Evolutionary conservation across 2,888 invertebrate species (phyloP).

Genomic region (Teleiodes luculella): DNA sequence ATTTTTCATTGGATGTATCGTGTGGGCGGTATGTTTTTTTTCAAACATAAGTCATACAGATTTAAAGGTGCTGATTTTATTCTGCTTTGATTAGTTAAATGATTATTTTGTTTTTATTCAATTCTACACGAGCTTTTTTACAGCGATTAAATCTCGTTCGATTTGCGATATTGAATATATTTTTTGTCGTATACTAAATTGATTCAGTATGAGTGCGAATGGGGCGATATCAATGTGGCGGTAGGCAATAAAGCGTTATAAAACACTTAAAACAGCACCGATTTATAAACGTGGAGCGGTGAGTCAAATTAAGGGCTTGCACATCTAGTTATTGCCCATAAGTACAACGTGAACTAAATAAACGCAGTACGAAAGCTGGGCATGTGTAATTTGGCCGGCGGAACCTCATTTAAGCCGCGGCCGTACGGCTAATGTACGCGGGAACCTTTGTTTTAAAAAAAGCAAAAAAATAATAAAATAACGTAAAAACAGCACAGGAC

Average conservation of each 20-base stretch:
- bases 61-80: slow-evolving; percentile 33
- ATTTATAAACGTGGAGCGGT: slow-evolving; percentile 56
- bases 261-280: slow-evolving; percentile 51
- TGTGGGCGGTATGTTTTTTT: slow-evolving; percentile 40
- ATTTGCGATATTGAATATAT: neutral
- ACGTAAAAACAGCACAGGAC: slow-evolving; percentile 66
- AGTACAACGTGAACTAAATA: slow-evolving; percentile 77
- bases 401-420: slow-evolving; percentile 69
- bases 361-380: slow-evolving; percentile 62
- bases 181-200: neutral
- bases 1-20: slow-evolving; percentile 35
- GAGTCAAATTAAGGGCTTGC: slow-evolving; percentile 61
- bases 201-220: slow-evolving; percentile 19
- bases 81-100: slow-evolving; percentile 18
- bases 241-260: slow-evolving; percentile 42
- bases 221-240: slow-evolving; percentile 36
- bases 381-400: slow-evolving; percentile 72
- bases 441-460: slow-evolving; percentile 65
- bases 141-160: neutral
- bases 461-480: slow-evolving; percentile 69
- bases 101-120: slow-evolving; percentile 10
- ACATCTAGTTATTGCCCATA: slow-evolving; percentile 72
- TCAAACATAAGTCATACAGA: slow-evolving; percentile 28
- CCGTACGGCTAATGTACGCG: slow-evolving; percentile 59
- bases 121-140: neutral